Evolutionary conservation across 1,140 invertebrate species (phyloP).

Genomic region (Sminthurinus signatus): DNA sequence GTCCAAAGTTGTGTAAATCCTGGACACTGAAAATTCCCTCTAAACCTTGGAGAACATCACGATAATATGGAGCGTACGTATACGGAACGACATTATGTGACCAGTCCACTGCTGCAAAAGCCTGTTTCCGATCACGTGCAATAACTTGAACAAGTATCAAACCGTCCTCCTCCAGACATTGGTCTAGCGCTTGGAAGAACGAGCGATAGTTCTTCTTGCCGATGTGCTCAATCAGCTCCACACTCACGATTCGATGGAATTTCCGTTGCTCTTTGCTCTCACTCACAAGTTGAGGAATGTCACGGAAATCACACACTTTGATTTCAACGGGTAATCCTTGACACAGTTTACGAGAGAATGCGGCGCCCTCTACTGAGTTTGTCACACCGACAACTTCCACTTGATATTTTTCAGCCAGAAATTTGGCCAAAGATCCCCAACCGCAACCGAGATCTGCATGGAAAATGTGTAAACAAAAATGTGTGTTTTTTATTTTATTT

Average conservation of each 20-base stretch:
- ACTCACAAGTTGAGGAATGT: no score
- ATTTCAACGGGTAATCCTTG: slow-evolving; percentile 25
- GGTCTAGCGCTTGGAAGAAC: slow-evolving; percentile 22
- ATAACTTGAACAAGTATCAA: no score
- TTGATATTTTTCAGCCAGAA: slow-evolving; percentile 29
- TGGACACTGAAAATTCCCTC: slow-evolving; percentile 10
- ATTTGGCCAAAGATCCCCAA: slow-evolving; percentile 40
- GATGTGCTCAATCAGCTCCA: slow-evolving; percentile 31
- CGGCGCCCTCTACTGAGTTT: slow-evolving; percentile 16
- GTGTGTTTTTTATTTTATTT: no score
- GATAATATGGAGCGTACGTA: no score
- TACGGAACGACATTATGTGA: no score
- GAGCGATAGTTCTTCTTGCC: slow-evolving; percentile 17
- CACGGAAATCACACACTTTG: background rate
- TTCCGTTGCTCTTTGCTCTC: slow-evolving; percentile 5
- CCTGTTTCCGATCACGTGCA: no score
- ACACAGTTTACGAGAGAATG: slow-evolving; percentile 16
- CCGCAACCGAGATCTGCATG: slow-evolving; percentile 38
- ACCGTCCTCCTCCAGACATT: slow-evolving; percentile 17
- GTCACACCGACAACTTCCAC: slow-evolving; percentile 28
- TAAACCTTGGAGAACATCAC: no score
- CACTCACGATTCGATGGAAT: slow-evolving; percentile 25
- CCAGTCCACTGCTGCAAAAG: no score
- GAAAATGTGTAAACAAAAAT: no score
- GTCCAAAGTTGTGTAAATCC: slow-evolving; percentile 21